Evolutionary conservation across 2,888 invertebrate species (phyloP).

Genomic region (Artemia sp.): DNA sequence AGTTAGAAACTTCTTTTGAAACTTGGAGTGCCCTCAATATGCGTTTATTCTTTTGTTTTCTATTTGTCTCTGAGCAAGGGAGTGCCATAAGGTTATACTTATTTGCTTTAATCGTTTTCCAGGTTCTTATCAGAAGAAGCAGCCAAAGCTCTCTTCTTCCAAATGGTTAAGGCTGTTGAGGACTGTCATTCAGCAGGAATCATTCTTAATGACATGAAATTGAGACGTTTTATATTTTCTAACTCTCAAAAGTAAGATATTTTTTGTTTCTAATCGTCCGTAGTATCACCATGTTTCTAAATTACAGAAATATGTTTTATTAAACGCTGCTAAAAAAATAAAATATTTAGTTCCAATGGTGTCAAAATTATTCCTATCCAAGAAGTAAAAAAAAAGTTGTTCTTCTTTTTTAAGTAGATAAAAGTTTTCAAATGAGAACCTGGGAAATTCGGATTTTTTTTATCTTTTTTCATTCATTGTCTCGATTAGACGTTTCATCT

Average conservation of each 20-base stretch:
- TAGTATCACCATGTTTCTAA: too few relatives aligned
- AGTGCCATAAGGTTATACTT: neutral
- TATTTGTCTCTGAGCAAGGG: neutral
- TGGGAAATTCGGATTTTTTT: too few relatives aligned
- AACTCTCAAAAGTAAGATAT: neutral
- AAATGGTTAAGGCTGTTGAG: neutral
- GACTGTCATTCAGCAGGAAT: slow-evolving; percentile 11
- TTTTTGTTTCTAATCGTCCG: neutral
- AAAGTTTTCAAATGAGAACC: too few relatives aligned
- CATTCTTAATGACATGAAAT: slow-evolving; percentile 1
- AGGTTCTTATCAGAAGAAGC: neutral
- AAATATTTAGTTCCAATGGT: too few relatives aligned
- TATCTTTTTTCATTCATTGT: too few relatives aligned
- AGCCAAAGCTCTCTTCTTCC: neutral
- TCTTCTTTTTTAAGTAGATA: too few relatives aligned
- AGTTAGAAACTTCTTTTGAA: too few relatives aligned
- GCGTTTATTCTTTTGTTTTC: neutral
- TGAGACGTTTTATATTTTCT: slow-evolving; percentile 9
- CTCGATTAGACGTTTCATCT: too few relatives aligned
- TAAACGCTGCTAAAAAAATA: too few relatives aligned
- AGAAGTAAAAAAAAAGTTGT: too few relatives aligned
- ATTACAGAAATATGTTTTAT: too few relatives aligned
- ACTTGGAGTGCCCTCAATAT: neutral
- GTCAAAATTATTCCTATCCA: too few relatives aligned
- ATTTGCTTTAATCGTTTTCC: neutral